Percentiles rank a stretch among this genome's conserved stretches.
phyloP scores from a whole-genome alignment of 1,140 invertebrate species.

The Paralvinella palmiformis region DNA sequence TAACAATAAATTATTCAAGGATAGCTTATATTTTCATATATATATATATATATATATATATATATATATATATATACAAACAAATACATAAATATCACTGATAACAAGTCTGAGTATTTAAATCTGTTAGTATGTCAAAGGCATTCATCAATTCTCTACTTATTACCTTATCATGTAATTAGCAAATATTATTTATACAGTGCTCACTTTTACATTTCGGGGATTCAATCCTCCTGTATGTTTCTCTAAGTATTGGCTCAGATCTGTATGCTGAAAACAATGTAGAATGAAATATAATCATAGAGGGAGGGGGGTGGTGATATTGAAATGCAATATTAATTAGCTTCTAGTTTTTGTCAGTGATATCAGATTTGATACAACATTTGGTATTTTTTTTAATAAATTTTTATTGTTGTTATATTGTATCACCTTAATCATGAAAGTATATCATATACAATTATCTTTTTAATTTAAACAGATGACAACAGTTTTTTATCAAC shows the following conservation, averaged over 20 bases:
- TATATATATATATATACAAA: neutral
- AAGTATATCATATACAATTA: too few species aligned
- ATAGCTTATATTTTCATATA: neutral
- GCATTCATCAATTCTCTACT: too few species aligned
- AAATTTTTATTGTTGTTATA: too few species aligned
- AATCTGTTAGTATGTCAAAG: neutral
- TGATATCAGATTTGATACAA: too few species aligned
- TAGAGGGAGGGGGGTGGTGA: too few species aligned
- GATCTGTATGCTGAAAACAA: constrained; percentile 77
- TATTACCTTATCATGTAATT: constrained; percentile 9
- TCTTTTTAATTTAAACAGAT: too few species aligned
- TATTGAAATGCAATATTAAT: too few species aligned
- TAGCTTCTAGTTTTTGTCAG: too few species aligned
- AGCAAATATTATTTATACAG: constrained; percentile 16
- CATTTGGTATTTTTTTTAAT: too few species aligned
- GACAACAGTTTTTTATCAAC: too few species aligned
- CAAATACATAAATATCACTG: neutral
- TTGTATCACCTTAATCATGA: too few species aligned
- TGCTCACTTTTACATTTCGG: constrained; percentile 24
- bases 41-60: neutral
- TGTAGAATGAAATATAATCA: neutral
- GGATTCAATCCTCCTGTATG: constrained; percentile 85
- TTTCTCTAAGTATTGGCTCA: constrained; percentile 95
- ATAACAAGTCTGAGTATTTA: neutral
- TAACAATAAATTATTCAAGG: too few species aligned